Conservation (phyloP, 2,797 vertebrate species). For the Choloepus didactylus region DNA sequence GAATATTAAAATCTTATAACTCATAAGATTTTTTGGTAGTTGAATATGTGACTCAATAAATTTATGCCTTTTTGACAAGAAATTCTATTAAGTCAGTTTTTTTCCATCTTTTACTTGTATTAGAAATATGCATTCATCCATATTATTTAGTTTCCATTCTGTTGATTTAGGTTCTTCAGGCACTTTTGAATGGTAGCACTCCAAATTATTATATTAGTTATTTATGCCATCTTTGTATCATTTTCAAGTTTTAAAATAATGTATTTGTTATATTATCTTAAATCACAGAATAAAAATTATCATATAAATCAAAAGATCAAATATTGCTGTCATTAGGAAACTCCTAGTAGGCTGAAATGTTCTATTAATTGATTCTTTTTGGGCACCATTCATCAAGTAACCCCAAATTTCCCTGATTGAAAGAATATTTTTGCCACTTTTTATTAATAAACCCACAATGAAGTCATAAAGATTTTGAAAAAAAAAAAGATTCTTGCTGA, state of each 20-base stretch:
- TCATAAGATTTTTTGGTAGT: background rate
- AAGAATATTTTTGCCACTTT: constrained; percentile 71
- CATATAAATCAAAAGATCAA: constrained; percentile 66
- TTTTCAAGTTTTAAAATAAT: constrained; percentile 65
- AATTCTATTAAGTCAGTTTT: background rate
- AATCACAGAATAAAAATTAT: constrained; percentile 65
- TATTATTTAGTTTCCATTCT: background rate
- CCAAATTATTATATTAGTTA: constrained; percentile 13
- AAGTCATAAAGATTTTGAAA: background rate
- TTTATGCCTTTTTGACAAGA: background rate
- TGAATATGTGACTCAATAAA: constrained; percentile 16
- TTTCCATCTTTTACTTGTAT: background rate
- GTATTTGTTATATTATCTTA: constrained; percentile 61
- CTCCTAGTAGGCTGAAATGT: constrained; percentile 70
- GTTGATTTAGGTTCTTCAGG: background rate
- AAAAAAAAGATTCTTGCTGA: background rate
- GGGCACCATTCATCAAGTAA: constrained; percentile 67
- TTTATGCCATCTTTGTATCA: constrained; percentile 45
- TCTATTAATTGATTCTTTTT: constrained; percentile 73
- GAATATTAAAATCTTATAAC: background rate
- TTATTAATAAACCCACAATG: constrained; percentile 61
- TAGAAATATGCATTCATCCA: constrained; percentile 25
- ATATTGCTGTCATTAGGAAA: constrained; percentile 65
- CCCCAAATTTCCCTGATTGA: background rate
- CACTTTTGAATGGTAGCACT: background rate